phyloP scores from a whole-genome alignment of 2,113 vertebrate genomes.

The Chaetodon auriga region DNA sequence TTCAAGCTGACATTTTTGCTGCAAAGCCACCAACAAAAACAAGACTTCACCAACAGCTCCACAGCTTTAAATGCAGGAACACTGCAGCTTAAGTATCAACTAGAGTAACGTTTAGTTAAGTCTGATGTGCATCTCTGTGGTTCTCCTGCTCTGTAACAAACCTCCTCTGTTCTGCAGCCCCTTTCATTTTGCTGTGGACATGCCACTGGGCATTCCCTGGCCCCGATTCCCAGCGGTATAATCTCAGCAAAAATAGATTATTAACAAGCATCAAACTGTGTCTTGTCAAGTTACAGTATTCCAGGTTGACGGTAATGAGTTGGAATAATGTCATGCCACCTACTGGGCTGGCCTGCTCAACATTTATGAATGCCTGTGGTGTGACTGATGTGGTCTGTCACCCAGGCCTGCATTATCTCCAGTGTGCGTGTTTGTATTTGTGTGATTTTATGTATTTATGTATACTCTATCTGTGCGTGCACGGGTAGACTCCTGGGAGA shows the following conservation, averaged over 20 bases:
- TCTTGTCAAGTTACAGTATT: slow-evolving; percentile 58
- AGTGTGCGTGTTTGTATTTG: slow-evolving; percentile 14
- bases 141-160: slow-evolving; percentile 1
- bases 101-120: background rate
- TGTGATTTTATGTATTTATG: slow-evolving; percentile 53
- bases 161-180: slow-evolving; percentile 8
- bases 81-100: background rate
- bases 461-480: slow-evolving; percentile 10
- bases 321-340: slow-evolving; percentile 71
- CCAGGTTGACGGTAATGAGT: slow-evolving; percentile 68
- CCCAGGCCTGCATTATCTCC: slow-evolving; percentile 7
- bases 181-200: slow-evolving; percentile 32
- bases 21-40: background rate
- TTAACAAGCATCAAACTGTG: slow-evolving; percentile 54
- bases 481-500: slow-evolving; percentile 1
- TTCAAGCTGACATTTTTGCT: background rate
- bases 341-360: slow-evolving; percentile 49
- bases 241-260: slow-evolving; percentile 65
- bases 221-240: slow-evolving; percentile 29
- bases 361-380: slow-evolving; percentile 61
- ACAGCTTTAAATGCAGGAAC: background rate
- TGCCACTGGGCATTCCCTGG: slow-evolving; percentile 52
- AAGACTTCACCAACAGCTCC: background rate
- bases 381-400: slow-evolving; percentile 64
- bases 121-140: slow-evolving; percentile 1